These are phyloP conservation scores for Gambelia wislizenii DNA, from an alignment of 2,797 vertebrate genomes.

Conservation along the genomic window DNA sequence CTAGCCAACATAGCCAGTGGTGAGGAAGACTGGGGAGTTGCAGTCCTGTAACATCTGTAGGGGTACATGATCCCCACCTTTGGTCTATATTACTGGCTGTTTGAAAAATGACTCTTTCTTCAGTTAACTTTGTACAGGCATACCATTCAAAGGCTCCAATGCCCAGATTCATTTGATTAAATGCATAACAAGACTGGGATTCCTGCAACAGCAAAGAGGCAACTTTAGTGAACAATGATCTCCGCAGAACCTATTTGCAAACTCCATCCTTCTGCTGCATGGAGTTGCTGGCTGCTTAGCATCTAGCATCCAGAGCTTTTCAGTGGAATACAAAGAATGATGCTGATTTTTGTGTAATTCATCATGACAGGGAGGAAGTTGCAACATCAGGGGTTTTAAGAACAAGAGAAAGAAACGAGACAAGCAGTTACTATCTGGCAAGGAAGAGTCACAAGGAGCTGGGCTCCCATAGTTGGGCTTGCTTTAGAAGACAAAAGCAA, in stretches of 20 bases:
- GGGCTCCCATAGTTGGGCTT: background rate
- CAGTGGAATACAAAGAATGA: slow-evolving; percentile 1
- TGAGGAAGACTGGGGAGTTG: too few species aligned
- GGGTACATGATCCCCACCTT: too few species aligned
- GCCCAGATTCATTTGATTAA: slow-evolving; percentile 15
- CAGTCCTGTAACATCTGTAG: too few species aligned
- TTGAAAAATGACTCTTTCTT: background rate
- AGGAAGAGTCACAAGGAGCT: slow-evolving; percentile 26
- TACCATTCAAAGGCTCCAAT: slow-evolving; percentile 30
- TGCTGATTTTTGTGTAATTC: slow-evolving; percentile 7
- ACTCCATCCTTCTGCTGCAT: background rate
- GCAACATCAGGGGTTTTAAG: slow-evolving; percentile 8
- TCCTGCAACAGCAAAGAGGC: background rate
- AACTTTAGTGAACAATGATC: background rate
- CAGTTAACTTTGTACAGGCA: background rate
- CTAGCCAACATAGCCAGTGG: too few species aligned
- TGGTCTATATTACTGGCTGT: background rate
- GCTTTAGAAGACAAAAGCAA: background rate
- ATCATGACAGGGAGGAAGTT: slow-evolving; percentile 24
- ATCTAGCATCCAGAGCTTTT: slow-evolving; percentile 10
- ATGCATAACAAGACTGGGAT: background rate
- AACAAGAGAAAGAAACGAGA: slow-evolving; percentile 15
- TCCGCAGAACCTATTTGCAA: slow-evolving; percentile 5
- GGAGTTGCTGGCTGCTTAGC: background rate
- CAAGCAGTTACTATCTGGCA: fast-evolving